Evolutionary conservation across 2,888 invertebrate species (phyloP).

Genomic region (Macropis europaea): DNA sequence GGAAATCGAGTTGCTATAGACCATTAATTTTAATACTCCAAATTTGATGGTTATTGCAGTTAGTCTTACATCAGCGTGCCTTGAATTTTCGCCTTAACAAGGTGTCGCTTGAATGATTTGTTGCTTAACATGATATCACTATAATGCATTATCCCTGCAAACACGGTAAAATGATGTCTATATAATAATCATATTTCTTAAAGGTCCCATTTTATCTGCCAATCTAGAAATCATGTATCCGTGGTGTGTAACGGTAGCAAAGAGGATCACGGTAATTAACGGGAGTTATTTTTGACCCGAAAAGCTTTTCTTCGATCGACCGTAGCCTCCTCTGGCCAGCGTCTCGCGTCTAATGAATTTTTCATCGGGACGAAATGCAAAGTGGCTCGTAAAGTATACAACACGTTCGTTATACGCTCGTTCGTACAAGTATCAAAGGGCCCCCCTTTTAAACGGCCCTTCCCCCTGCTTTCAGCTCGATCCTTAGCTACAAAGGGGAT

Average conservation of each 20-base stretch:
- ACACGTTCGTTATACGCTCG: slow-evolving; percentile 70
- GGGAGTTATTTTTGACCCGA: slow-evolving; percentile 31
- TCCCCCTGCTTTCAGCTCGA: slow-evolving; percentile 13
- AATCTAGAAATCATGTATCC: too few relatives aligned
- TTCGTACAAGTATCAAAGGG: slow-evolving; percentile 63
- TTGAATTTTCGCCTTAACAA: too few relatives aligned
- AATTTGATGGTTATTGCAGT: too few relatives aligned
- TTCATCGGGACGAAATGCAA: slow-evolving; percentile 72
- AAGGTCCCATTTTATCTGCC: too few relatives aligned
- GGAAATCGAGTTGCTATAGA: too few relatives aligned
- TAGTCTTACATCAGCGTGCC: too few relatives aligned
- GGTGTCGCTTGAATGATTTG: too few relatives aligned
- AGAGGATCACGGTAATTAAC: slow-evolving; percentile 45
- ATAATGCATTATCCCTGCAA: too few relatives aligned
- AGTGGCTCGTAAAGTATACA: slow-evolving; percentile 72
- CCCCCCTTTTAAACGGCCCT: slow-evolving; percentile 30
- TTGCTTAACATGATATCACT: too few relatives aligned
- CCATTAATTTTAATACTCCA: too few relatives aligned
- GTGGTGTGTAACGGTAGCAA: slow-evolving; percentile 26
- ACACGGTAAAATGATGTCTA: too few relatives aligned
- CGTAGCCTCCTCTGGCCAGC: slow-evolving; percentile 10
- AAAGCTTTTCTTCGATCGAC: slow-evolving; percentile 50
- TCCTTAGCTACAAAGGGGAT: slow-evolving; percentile 59
- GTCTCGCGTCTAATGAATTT: slow-evolving; percentile 68
- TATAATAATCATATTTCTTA: too few relatives aligned